Base-by-base conservation (phyloP, 2,888 invertebrate genomes). In the Himalopsyche anomala region DNA sequence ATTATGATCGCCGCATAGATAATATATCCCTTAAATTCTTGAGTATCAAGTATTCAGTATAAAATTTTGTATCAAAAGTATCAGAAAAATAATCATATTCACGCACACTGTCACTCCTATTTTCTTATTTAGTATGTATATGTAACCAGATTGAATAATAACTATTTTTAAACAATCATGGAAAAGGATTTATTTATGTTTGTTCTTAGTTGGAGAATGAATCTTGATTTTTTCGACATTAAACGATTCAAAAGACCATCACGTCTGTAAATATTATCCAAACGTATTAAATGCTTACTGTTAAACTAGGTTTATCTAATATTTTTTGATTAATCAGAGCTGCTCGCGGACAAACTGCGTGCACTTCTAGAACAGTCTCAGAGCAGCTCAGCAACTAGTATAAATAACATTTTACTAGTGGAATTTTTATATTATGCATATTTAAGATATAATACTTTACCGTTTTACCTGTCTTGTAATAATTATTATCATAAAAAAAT, bases 181-280 rank as follows among this genome's bases (percentile, higher is more conserved):
- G 3, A 8, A 51, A 15, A 15, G 51, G 51, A 51, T 51, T 51
- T 51, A 51, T 51, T 51, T 51, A 51, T 51, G 15, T 51, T 15
- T 51, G 51, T 51, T 51, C 51, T 51, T 12, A 51, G 19, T 74
- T 74, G 74, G 74, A 74, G 74, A 74, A 74, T 12, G 74, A 74
- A 74, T 74, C 28, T 74, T 36, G 74, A 36, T 36, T 74, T 74
- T 74, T 74, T 36, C 74, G 36, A 74, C 51, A 15, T 74, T 36
- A 11, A 12, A 36, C 38, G 12, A 62, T 74, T 28, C 62, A 62
- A 62, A 28, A 62, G 62, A 51, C 19, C n/a, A 62, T 51, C 17
- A 28, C 45, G 11, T 81, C 40, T 81, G 54, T 81, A 51, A 55
- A 82, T 36, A 55, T 82, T 82, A 56, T 42, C 55, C 28, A 83